Percentiles rank a stretch among this genome's conserved stretches.
Evolutionary conservation across 2,113 vertebrate species (phyloP).

Genomic region (Lagopus leucura): DNA sequence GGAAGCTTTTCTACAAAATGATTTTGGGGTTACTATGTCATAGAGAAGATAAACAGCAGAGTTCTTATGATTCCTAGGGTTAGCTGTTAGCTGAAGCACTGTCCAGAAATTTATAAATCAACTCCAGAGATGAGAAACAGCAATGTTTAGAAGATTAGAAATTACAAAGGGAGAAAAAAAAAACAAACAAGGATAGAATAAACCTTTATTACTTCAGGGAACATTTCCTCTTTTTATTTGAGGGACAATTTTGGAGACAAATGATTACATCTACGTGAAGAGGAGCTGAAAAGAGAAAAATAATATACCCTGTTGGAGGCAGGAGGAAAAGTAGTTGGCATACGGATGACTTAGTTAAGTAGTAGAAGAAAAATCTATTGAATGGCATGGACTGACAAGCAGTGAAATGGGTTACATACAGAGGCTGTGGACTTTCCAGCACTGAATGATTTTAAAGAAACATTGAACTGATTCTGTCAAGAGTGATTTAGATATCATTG

Average conservation of each 20-base stretch:
- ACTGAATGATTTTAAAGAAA: constrained; percentile 59
- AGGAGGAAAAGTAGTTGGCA: background rate
- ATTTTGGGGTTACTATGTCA: background rate
- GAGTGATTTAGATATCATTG: constrained; percentile 25
- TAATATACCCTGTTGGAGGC: background rate
- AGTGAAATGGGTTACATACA: constrained; percentile 45
- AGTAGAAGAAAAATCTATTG: constrained; percentile 28
- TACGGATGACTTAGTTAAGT: background rate
- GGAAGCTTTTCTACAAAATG: background rate
- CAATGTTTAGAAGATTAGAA: background rate
- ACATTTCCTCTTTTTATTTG: background rate
- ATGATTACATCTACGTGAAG: background rate
- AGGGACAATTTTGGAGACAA: background rate
- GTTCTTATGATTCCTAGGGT: background rate
- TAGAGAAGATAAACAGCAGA: background rate
- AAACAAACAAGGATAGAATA: background rate
- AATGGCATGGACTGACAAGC: background rate
- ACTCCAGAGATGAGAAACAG: background rate
- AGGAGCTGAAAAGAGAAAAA: background rate
- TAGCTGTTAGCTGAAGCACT: background rate
- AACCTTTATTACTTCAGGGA: background rate
- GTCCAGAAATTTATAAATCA: background rate
- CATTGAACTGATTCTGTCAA: constrained; percentile 59
- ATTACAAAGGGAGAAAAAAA: background rate
- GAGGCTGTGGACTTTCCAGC: constrained; percentile 5